These are phyloP conservation scores for Scolopax rusticola DNA, from an alignment of 2,797 vertebrate genomes.

Conservation along the genomic window DNA sequence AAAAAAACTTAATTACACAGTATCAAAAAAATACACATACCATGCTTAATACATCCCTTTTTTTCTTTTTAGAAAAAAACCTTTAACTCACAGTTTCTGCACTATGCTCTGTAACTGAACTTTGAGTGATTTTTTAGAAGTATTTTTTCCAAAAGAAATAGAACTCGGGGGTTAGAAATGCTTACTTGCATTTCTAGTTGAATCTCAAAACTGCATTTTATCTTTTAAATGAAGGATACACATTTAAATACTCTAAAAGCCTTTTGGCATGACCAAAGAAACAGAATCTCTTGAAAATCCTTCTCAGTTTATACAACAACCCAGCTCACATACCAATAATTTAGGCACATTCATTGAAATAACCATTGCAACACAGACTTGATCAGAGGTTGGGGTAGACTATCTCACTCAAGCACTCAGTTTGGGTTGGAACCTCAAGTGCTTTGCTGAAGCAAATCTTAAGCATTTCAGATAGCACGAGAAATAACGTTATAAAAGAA, in stretches of 20 bases:
- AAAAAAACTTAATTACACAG: not conserved
- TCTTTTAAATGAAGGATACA: not conserved
- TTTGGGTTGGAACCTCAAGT: not conserved
- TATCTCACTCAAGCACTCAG: not conserved
- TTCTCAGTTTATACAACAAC: not conserved
- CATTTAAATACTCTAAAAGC: not conserved
- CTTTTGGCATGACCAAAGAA: not conserved
- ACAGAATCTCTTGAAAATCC: not conserved
- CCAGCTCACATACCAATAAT: not conserved
- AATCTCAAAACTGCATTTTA: not conserved
- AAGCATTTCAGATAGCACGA: not conserved
- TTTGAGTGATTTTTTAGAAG: not conserved
- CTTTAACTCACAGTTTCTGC: not conserved
- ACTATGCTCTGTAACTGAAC: not conserved
- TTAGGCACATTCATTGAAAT: not conserved
- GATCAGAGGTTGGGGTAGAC: not conserved
- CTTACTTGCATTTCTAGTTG: not conserved
- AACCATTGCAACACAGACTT: not conserved
- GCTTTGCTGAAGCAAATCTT: not conserved
- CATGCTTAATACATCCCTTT: not conserved
- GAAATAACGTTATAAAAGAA: not conserved
- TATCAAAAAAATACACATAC: not conserved
- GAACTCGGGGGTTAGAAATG: not conserved
- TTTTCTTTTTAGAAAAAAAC: not conserved
- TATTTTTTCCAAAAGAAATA: not conserved